Evolutionary conservation across 2,113 vertebrate genomes (phyloP), one percentile per base, ranked within the genome.

Genomic region (Pantherophis guttatus): DNA sequence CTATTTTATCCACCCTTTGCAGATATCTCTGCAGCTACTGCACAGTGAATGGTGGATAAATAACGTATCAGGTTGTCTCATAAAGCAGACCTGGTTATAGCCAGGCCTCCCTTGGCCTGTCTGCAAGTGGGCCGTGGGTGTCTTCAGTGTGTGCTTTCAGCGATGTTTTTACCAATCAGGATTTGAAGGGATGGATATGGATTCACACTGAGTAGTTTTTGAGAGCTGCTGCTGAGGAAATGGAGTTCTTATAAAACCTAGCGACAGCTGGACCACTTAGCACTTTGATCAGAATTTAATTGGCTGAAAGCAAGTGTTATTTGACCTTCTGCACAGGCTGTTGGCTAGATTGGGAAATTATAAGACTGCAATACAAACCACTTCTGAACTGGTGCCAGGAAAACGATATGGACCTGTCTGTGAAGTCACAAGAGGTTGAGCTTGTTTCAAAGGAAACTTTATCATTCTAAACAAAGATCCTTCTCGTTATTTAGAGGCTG

Each of bases 231-330:
- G 19, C 54, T 90, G 70, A 50, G 87, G 55, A 29, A 91, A 13
- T 65, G 44, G 50, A 62, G 44, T 48, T 23, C 1, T 29, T 29
- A 39, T 1, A 62, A 90, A 62, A 87, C 12, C 2, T 90, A 54
- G 7, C 21, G 33, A 90, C 39, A 91, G n/a, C 89, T 93, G 50
- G 17, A 52, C 92, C 91, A 89, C 93, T 94, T 91, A 39, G 62
- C 44, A 87, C 93, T 90, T 93, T 90, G 86, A 81, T 93, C 70
- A 39, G 39, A 81, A 65, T 87, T 70, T 95, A 57, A 81, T 92
- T 93, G 95, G 75, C 50, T 94, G 88, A 55, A 81, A 23, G 50
- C 91, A 94, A 59, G 87, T 92, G 92, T 89, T 91, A 33, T 70
- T 94, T 94, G 90, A 93, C 62, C 48, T 94, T 93, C 70, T 59